Conservation (phyloP, 1,140 invertebrate genomes). For the Dryas iulia region DNA sequence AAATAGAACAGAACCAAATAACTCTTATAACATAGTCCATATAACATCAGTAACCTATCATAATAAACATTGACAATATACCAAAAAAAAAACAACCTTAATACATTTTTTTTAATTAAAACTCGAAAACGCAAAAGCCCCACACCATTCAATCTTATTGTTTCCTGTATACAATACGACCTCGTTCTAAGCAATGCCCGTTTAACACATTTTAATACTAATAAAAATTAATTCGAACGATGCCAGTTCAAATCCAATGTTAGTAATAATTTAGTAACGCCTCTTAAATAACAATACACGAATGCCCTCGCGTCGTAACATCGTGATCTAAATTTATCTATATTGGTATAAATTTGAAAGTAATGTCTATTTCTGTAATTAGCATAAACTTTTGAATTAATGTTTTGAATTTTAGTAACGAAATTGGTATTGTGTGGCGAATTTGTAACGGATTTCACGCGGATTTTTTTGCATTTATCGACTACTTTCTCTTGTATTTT, state of each 20-base stretch:
- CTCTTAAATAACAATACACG: slow-evolving; percentile 38
- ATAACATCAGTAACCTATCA: too few species aligned
- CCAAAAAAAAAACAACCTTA: not conserved
- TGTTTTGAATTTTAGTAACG: not conserved
- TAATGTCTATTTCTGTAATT: not conserved
- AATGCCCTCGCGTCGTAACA: slow-evolving; percentile 16
- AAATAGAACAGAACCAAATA: too few species aligned
- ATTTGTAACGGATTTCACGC: not conserved
- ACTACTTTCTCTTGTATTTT: not conserved
- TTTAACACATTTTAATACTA: slow-evolving; percentile 33
- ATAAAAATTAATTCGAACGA: slow-evolving; percentile 44
- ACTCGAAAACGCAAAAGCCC: not conserved
- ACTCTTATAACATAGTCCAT: too few species aligned
- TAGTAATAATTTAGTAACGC: slow-evolving; percentile 46
- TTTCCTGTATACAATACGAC: not conserved
- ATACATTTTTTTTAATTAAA: not conserved
- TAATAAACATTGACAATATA: too few species aligned
- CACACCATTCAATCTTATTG: not conserved
- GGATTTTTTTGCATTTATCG: not conserved
- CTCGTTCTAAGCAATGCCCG: slow-evolving; percentile 27
- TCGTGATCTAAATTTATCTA: slow-evolving; percentile 3
- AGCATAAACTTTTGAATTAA: not conserved
- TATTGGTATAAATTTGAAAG: slow-evolving; percentile 7
- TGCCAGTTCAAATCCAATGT: slow-evolving; percentile 24
- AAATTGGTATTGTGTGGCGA: not conserved